Evolutionary conservation across 2,113 vertebrate species (phyloP).

Genomic region (Scopus umbretta): DNA sequence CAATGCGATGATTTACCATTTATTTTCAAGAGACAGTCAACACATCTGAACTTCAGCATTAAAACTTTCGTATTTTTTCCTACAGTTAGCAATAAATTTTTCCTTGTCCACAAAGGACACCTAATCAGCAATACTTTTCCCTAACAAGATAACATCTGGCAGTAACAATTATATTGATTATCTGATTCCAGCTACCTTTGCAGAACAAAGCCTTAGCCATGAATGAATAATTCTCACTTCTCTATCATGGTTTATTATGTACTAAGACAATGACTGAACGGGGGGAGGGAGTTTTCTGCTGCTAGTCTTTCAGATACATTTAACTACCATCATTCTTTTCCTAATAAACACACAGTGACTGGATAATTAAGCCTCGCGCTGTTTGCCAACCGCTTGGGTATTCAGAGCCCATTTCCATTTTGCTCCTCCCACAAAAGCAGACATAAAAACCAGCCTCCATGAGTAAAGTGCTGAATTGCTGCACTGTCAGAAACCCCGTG

Average conservation of each 20-base stretch:
- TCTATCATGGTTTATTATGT: neutral
- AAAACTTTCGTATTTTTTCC: neutral
- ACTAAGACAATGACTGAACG: neutral
- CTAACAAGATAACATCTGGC: neutral
- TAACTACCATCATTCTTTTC: neutral
- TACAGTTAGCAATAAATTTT: neutral
- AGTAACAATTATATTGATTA: constrained; percentile 19
- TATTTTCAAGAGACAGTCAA: neutral
- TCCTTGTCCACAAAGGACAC: neutral
- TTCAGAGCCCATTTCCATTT: neutral
- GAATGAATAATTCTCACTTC: neutral
- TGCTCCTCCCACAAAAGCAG: neutral
- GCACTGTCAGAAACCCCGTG: neutral
- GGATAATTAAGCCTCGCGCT: neutral
- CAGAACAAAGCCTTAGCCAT: neutral
- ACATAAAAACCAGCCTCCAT: neutral
- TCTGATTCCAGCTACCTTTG: neutral
- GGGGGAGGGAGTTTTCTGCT: neutral
- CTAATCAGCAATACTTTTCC: neutral
- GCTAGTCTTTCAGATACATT: neutral
- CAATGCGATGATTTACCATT: neutral
- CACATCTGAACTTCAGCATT: neutral
- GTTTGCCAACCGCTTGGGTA: neutral
- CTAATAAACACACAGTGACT: neutral
- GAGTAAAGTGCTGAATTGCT: neutral